phyloP scores from a whole-genome alignment of 2,797 vertebrate species.

The Allobates femoralis region DNA sequence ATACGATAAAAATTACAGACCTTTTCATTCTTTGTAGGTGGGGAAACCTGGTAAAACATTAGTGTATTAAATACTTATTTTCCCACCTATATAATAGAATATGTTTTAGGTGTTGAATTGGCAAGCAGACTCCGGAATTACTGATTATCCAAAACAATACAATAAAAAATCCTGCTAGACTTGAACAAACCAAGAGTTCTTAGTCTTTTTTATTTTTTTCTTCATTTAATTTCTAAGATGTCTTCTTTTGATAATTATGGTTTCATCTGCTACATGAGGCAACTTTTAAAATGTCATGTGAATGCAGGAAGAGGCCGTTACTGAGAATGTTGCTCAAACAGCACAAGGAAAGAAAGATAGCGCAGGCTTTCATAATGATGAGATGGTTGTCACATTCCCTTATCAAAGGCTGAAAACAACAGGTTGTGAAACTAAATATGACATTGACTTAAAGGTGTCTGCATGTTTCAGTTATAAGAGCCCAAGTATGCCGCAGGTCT shows the following conservation, averaged over 20 bases:
- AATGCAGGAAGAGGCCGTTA: constrained; percentile 56
- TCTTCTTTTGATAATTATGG: constrained; percentile 33
- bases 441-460: constrained; percentile 21
- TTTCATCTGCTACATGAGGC: constrained; percentile 25
- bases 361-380: constrained; percentile 53
- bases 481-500: neutral
- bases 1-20: too few relatives aligned
- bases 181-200: neutral
- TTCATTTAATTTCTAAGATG: constrained; percentile 25
- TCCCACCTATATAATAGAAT: too few relatives aligned
- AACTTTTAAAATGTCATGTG: constrained; percentile 30
- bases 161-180: neutral
- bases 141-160: neutral
- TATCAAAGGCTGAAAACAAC: constrained; percentile 45
- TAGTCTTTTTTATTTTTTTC: neutral
- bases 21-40: too few relatives aligned
- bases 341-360: constrained; percentile 57
- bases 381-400: constrained; percentile 51
- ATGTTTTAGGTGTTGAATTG: neutral
- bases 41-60: too few relatives aligned
- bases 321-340: constrained; percentile 54
- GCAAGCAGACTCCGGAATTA: neutral
- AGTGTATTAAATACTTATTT: too few relatives aligned
- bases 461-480: neutral
- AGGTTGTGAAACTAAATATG: constrained; percentile 46